Conservation (phyloP, 2,888 invertebrate genomes). For the Eutolmus rufibarbis region DNA sequence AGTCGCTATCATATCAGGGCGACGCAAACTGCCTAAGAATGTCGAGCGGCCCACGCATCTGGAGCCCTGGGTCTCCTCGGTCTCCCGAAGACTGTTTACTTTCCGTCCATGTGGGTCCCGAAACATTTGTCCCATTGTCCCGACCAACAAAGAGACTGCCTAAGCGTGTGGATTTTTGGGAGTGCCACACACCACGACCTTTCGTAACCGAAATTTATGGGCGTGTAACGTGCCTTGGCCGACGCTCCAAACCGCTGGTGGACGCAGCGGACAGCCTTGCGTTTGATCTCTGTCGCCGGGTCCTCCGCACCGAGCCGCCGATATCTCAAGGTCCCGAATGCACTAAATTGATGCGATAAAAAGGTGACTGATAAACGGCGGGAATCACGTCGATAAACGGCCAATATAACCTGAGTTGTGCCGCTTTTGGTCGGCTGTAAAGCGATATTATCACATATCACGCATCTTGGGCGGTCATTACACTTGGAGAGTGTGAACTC, state of each 20-base stretch:
- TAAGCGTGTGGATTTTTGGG: not conserved
- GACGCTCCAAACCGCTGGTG: not conserved
- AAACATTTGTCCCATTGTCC: not conserved
- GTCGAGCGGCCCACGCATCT: not conserved
- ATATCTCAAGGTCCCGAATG: not conserved
- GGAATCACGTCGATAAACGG: not conserved
- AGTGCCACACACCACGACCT: conserved; percentile 20
- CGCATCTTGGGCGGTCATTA: not conserved
- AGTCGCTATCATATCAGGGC: not conserved
- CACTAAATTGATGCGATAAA: not conserved
- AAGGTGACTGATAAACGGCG: not conserved
- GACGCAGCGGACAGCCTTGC: not conserved
- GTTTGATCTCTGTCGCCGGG: not conserved
- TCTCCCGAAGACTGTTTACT: not conserved
- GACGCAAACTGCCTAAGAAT: not conserved
- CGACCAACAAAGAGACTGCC: not conserved
- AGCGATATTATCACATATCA: not conserved
- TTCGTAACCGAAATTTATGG: conserved; percentile 1
- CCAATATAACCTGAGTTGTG: not conserved
- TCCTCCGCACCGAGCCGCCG: not conserved
- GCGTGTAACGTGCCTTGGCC: not conserved
- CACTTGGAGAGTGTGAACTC: not conserved
- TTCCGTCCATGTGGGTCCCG: not conserved
- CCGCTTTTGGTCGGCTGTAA: not conserved
- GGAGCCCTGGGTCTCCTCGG: not conserved